Base-by-base conservation (phyloP, 2,797 vertebrate genomes). In the Enteromius paludinosus region DNA sequence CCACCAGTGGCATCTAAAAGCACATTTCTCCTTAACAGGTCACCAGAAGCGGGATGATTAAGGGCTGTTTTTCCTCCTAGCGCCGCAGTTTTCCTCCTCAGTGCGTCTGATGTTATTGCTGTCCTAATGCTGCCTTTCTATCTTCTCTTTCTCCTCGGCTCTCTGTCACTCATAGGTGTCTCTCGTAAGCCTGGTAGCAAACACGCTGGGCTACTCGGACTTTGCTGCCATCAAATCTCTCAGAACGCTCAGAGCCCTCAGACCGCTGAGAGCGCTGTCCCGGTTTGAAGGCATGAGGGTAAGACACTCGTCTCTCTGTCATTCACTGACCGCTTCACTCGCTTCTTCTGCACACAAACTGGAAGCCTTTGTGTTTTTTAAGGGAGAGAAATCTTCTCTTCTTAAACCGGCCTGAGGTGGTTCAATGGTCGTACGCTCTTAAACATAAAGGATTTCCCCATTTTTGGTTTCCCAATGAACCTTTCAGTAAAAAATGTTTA, bases 231-330 rank as follows among this genome's bases (percentile, higher is more conserved):
- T 95, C 91, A 95, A 95, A 86, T 94, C 94, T 85, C 92, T 95
- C 89, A 90, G 95, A 87, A 95, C 95, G 28, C 93, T 95, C 70
- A 90, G 95, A 64, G 95, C 95, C 33, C 94, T 95, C 83, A 92
- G 95, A 70, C 94, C 95, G 61, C 92, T 95, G 87, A 92, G 95
- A 90, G 94, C 93, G 83, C 90, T 93, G 71, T 95, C 94, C 93
- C 92, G 94, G 88, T 96, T 96, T 92, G 93, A 95, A 94, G 96
- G 94, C 88, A 95, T 96, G 95, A 94, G 96, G 96, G 96, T 96
- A 95, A 96, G 95, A 92, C 88, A 89, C 77, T 64, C 64, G 33
- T 76, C 82, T 86, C 75, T 84, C 80, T 69, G 3, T 43, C 41
- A 30, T 79, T 41, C 74, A 65, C 62, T 43, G 73, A 3, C 59